These are phyloP conservation scores for Temnothorax longispinosus DNA, from an alignment of 1,140 invertebrate genomes.

Conservation along the genomic window DNA sequence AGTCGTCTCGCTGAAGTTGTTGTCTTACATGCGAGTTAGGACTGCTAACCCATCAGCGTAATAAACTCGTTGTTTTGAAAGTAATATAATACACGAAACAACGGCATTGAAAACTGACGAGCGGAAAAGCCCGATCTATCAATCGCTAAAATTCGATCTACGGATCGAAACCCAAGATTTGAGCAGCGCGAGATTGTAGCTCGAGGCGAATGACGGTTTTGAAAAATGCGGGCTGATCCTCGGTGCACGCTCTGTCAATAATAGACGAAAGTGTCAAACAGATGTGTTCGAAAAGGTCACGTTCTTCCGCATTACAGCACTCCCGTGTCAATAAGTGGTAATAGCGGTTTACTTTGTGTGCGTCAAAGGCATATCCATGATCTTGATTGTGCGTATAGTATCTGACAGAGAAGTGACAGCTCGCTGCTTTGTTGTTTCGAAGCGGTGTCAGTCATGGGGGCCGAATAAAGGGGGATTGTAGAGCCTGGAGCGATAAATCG, in stretches of 20 bases:
- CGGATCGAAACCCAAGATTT: background rate
- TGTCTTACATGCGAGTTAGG: background rate
- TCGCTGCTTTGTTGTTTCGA: background rate
- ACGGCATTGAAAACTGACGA: background rate
- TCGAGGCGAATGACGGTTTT: background rate
- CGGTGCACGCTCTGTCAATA: background rate
- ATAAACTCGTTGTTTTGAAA: background rate
- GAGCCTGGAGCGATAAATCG: too few relatives aligned
- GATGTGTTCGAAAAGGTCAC: background rate
- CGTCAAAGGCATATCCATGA: conserved; percentile 42
- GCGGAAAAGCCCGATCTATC: too few relatives aligned
- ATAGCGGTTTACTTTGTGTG: conserved; percentile 18
- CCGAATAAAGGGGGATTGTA: background rate
- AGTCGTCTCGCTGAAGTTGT: background rate
- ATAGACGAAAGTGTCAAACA: background rate
- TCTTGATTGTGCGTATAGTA: conserved; percentile 27
- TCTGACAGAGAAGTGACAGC: conserved; percentile 10
- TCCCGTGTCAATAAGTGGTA: conserved; percentile 24
- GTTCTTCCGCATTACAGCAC: background rate
- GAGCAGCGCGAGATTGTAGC: background rate
- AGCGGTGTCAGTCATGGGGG: background rate
- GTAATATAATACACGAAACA: background rate
- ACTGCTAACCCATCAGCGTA: background rate
- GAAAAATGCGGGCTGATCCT: background rate
- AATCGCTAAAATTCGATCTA: background rate